phyloP scores from a whole-genome alignment of 2,797 vertebrate genomes.

The Buceros bicornis region DNA sequence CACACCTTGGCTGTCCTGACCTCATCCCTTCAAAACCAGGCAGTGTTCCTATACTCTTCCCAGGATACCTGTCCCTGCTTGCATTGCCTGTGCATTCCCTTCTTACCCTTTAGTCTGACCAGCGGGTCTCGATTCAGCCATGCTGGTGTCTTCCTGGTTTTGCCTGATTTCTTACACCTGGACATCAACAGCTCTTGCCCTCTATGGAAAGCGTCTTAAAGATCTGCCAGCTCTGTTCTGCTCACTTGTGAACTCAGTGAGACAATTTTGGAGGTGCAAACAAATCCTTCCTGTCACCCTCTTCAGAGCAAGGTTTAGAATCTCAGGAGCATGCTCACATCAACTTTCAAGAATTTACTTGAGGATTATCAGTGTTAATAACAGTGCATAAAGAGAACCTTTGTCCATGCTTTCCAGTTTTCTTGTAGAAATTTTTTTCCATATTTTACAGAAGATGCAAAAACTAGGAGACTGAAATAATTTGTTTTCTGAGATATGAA shows the following conservation, averaged over 20 bases:
- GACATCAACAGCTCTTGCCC: too few species aligned
- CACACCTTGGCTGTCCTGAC: too few species aligned
- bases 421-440: not conserved
- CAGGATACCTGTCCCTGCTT: too few species aligned
- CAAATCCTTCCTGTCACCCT: not conserved
- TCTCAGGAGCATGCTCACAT: not conserved
- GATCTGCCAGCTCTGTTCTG: too few species aligned
- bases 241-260: not conserved
- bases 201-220: too few species aligned
- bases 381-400: not conserved
- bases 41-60: too few species aligned
- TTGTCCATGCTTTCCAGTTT: not conserved
- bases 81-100: too few species aligned
- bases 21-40: too few species aligned
- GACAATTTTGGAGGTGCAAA: not conserved
- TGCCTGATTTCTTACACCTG: too few species aligned
- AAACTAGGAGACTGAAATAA: not conserved
- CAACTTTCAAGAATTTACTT: not conserved
- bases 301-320: not conserved
- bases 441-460: not conserved
- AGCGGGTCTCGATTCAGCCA: too few species aligned
- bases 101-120: too few species aligned
- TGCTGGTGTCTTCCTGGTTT: too few species aligned
- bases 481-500: not conserved
- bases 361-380: not conserved